Conservation (phyloP, 1,140 invertebrate genomes). For the Orchestia grillus region DNA sequence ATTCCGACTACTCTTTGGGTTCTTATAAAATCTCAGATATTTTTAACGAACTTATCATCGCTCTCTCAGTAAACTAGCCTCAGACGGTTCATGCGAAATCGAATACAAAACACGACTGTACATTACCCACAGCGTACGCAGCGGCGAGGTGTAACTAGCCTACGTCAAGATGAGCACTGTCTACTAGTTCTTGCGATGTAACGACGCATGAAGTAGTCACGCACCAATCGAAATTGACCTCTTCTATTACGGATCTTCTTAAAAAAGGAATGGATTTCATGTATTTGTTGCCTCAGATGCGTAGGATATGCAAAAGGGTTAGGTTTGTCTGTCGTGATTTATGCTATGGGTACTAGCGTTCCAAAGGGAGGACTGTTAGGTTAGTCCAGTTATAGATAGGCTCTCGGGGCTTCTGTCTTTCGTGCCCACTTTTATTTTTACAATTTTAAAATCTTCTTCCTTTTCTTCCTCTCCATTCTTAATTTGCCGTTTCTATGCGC, state of each 20-base stretch:
- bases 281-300: no score
- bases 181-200: neutral
- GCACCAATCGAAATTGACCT: neutral
- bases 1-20: neutral
- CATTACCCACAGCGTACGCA: neutral
- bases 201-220: neutral
- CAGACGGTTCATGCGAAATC: neutral
- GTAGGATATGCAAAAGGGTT: no score
- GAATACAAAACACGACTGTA: neutral
- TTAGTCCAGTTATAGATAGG: no score
- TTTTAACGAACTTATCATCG: neutral
- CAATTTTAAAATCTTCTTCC: no score
- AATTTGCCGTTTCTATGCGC: no score
- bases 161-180: neutral
- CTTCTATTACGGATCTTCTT: neutral
- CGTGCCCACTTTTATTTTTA: no score
- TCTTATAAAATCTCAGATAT: neutral
- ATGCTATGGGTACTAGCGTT: no score
- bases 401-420: no score
- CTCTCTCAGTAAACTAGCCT: neutral
- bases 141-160: neutral
- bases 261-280: neutral
- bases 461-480: no score
- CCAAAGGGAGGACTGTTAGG: no score
- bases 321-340: no score